These are phyloP conservation scores for Temnothorax unifasciatus DNA, from an alignment of 2,888 invertebrate species.

Conservation along the genomic window DNA sequence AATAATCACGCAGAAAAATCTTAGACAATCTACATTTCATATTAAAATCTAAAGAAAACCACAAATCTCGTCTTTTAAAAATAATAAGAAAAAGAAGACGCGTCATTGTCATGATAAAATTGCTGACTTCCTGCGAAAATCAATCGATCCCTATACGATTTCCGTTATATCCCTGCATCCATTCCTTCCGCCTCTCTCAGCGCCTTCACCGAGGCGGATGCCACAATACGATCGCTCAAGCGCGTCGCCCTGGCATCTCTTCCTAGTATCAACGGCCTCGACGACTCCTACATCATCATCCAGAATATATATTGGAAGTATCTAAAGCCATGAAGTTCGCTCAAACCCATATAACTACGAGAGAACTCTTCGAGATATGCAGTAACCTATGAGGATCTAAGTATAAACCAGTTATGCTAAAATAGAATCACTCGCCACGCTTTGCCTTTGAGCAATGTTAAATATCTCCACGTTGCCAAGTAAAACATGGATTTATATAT, in stretches of 20 bases:
- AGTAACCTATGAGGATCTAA: constrained; percentile 45
- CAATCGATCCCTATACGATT: constrained; percentile 72
- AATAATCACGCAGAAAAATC: background rate
- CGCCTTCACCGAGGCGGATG: constrained; percentile 54
- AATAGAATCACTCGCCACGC: constrained; percentile 48
- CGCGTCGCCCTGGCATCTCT: constrained; percentile 81
- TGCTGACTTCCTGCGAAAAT: constrained; percentile 75
- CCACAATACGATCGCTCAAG: constrained; percentile 80
- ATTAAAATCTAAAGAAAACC: background rate
- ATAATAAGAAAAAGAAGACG: background rate
- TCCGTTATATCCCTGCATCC: constrained; percentile 65
- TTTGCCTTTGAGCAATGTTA: constrained; percentile 46
- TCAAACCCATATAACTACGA: constrained; percentile 16
- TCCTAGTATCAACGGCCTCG: constrained; percentile 76
- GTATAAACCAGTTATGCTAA: constrained; percentile 58
- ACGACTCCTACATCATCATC: constrained; percentile 66
- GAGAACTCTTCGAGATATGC: constrained; percentile 28
- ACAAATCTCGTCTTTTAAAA: background rate
- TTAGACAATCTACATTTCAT: background rate
- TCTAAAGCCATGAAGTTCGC: constrained; percentile 15
- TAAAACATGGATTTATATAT: constrained; percentile 43
- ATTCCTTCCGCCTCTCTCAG: constrained; percentile 62
- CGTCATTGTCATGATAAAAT: background rate
- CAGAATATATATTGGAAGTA: constrained; percentile 55
- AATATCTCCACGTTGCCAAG: constrained; percentile 41